Evolutionary conservation across 1,140 invertebrate species (phyloP), one percentile per base, ranked within the genome.

Genomic region (Stratiolaelaps scimitus): DNA sequence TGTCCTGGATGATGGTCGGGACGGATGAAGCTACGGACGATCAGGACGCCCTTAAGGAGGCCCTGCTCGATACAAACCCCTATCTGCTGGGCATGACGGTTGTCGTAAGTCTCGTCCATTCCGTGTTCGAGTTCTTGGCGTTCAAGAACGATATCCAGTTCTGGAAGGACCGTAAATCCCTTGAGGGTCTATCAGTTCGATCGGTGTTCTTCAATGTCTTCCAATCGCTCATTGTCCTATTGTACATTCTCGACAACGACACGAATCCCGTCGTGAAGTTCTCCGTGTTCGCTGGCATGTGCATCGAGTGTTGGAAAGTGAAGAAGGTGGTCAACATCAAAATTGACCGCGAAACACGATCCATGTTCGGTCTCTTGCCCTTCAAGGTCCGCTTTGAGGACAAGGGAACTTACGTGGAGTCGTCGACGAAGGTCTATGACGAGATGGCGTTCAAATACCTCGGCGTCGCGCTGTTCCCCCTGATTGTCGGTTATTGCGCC

Each of bases 61-160:
- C 95, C 1, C 80, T 99, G 64, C 76, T 98, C 19, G 95, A 98
- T 72, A 99, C 95, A 1, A 98, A 93, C 75, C 91, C 93, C 0
- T 94, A 95, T 75, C 79, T 99, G 26, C 77, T 99, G 17, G 93
- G 80, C 40, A 74, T 97, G 44, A 99, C 96, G 15, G 83, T 98
- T 66, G 79, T 84, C 67, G 86, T 99, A 0, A 98, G 95, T 2
- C 82, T 98, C 40, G 78, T 98, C 2, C 96, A 99, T 77, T 96
- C 89, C 70, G 83, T 98, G 53, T 98, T 99, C 80, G 96, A 99
- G 76, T 84, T 99, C 71, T 79, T 99, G 34, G 95, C 96, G 64
- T 99, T 99, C 76, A 99, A 99, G 80, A 99, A 99, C 81, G 87
- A 99, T 78, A 98, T 99, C 73, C 95, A 99, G 78, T 99, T 99